Conservation (phyloP, 2,113 vertebrate genomes). For the Bos indicus region DNA sequence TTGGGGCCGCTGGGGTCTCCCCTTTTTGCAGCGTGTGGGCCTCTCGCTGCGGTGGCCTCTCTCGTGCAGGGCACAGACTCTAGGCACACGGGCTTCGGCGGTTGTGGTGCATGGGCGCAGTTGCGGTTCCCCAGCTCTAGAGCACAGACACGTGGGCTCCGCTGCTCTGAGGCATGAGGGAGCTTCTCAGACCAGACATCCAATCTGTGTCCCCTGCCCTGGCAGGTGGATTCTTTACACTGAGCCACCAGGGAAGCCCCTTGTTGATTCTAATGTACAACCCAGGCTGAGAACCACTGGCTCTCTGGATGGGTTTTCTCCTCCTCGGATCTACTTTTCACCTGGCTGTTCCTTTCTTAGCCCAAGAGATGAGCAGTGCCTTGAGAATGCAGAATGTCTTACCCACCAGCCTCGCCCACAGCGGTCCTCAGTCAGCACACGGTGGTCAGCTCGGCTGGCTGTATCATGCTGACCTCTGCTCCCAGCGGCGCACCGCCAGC, state of each 20-base stretch:
- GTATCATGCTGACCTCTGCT: neutral
- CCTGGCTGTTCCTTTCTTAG: neutral
- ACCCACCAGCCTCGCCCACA: neutral
- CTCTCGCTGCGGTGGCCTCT: neutral
- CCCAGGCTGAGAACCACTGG: neutral
- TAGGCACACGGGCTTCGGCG: rapidly evolving
- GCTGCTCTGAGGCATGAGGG: neutral
- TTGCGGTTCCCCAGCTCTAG: neutral
- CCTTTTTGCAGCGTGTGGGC: rapidly evolving
- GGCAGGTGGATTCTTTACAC: neutral
- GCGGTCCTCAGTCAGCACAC: rapidly evolving
- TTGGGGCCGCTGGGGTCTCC: rapidly evolving
- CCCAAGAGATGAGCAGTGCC: neutral
- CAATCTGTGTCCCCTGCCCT: neutral
- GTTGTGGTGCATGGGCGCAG: neutral
- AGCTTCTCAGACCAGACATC: neutral
- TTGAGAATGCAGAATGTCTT: neutral
- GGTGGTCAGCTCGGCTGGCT: neutral
- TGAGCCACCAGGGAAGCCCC: neutral
- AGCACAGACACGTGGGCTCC: neutral
- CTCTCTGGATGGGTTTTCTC: neutral
- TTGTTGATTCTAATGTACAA: neutral
- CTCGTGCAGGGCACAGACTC: neutral
- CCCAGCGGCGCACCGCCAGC: neutral
- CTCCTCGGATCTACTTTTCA: neutral